Evolutionary conservation across 2,113 vertebrate species (phyloP).

Genomic region (Ptyas mucosa): DNA sequence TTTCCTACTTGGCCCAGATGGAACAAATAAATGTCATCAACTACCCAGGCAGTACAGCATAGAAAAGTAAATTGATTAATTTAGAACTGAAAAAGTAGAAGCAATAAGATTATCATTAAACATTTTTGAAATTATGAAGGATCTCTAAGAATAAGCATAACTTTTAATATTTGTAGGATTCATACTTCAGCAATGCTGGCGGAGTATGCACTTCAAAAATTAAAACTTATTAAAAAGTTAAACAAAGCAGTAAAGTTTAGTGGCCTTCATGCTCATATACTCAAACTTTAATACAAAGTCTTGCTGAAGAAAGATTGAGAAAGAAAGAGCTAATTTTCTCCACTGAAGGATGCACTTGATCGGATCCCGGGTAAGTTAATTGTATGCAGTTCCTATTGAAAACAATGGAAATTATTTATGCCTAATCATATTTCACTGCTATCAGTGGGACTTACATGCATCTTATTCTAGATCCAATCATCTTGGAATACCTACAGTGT

Average conservation of each 20-base stretch:
- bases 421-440: background rate
- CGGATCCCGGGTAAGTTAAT: background rate
- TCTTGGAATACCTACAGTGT: background rate
- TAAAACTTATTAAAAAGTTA: background rate
- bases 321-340: background rate
- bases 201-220: background rate
- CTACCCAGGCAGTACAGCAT: background rate
- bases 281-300: background rate
- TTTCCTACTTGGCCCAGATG: background rate
- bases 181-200: background rate
- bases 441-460: background rate
- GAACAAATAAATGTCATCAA: background rate
- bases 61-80: background rate
- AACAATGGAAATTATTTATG: background rate
- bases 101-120: background rate
- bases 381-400: background rate
- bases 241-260: background rate
- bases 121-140: background rate
- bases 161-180: background rate
- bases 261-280: background rate
- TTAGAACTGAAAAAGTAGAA: background rate
- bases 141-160: background rate
- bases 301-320: background rate
- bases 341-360: background rate
- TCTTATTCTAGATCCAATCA: background rate